Evolutionary conservation across 2,113 vertebrate genomes (phyloP), one percentile per base, ranked within the genome.

Genomic region (Danionella cerebrum): DNA sequence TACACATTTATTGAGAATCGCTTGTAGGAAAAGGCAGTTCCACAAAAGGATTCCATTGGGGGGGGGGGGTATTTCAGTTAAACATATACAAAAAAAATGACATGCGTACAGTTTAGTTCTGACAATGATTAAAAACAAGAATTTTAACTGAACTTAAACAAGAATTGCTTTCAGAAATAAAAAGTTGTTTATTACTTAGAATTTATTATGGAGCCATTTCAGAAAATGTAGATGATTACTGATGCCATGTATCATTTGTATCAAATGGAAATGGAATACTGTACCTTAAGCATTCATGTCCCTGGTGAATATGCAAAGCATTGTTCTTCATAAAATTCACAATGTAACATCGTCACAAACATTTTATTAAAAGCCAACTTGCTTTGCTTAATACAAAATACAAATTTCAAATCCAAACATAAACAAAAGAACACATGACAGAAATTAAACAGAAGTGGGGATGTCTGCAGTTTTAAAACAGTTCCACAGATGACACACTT

Each of bases 341-440:
- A 77, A 87, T 81, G 72, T 70, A 77, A 88, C 82, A 85, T 52
- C 71, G 75, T 64, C 36, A 77, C 13, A 79, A 75, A 75, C 50
- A 74, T 80, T 89, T 90, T 89, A 90, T 90, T 90, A 80, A 83
- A 85, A 81, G 82, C 71, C 76, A 84, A 73, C 74, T 79, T 72
- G 38, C 35, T 78, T 80, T 60, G 79, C 64, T 78, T 79, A n/a
- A 75, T 79, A 83, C 83, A 87, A 65, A 71, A 67, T 78, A 70
- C 67, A 72, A 57, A 69, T 68, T 75, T 79, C 72, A 79, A 70
- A 70, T 19, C 18, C 50, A 71, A 64, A 22, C 55, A 73, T 66
- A 55, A 29, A 72, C 31, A 63, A 65, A 64, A 54, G 5, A 69
- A 69, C 47, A 78, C 58, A 77, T 60, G 64, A 38, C n/a, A 70